Evolutionary conservation across 1,140 invertebrate genomes (phyloP).

Genomic region (Centruroides sculpturatus): DNA sequence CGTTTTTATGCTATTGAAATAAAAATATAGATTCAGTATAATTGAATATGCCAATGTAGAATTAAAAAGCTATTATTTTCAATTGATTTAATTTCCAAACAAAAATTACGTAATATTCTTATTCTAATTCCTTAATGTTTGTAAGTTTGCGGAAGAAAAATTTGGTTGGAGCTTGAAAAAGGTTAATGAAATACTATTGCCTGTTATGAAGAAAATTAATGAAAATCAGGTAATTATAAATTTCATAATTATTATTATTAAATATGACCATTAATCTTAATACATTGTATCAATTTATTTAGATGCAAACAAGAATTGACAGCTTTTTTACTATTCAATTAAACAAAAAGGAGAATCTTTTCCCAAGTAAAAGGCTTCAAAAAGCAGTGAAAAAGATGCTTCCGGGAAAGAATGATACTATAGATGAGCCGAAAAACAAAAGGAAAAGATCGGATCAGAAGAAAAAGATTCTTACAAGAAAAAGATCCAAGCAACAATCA

Average conservation of each 20-base stretch:
- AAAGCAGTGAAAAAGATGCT: slow-evolving; percentile 38
- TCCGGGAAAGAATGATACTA: not conserved
- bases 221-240: slow-evolving; percentile 34
- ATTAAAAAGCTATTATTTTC: no score
- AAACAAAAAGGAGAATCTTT: slow-evolving; percentile 30
- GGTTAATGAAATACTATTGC: slow-evolving; percentile 66
- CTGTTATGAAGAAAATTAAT: slow-evolving; percentile 61
- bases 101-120: no score
- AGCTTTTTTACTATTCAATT: slow-evolving; percentile 50
- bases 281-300: not conserved
- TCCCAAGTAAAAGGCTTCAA: slow-evolving; percentile 62
- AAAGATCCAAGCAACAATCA: no score
- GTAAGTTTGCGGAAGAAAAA: slow-evolving; percentile 43
- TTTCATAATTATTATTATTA: not conserved
- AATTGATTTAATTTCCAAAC: no score
- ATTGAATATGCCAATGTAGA: no score
- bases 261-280: no score
- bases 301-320: slow-evolving; percentile 50
- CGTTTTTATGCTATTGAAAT: no score
- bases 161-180: slow-evolving; percentile 81
- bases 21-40: no score
- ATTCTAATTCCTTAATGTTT: not conserved
- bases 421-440: not conserved
- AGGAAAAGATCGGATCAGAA: not conserved
- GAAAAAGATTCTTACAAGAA: no score